A percentile compares a stretch with the other conserved stretches of the same genome.
phyloP scores from a whole-genome alignment of 2,797 vertebrate species.

The Tiaroga cobitis region DNA sequence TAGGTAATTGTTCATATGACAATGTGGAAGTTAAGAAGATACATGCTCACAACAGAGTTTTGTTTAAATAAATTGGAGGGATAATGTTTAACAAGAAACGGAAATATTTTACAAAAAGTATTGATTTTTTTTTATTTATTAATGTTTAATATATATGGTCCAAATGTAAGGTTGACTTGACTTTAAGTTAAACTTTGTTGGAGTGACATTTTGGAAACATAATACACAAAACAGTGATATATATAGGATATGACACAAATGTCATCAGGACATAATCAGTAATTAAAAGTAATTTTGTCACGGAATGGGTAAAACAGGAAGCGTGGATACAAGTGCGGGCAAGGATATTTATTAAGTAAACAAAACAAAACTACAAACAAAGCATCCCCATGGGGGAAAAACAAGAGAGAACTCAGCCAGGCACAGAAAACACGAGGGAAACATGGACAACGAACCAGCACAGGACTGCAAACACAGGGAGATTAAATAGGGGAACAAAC shows the following conservation, averaged over 20 bases:
- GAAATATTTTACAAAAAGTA: background rate
- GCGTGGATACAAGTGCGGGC: too few relatives aligned
- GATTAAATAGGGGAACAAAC: too few relatives aligned
- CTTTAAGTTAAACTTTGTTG: background rate
- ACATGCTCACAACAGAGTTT: background rate
- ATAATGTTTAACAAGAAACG: background rate
- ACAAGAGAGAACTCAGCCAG: too few relatives aligned
- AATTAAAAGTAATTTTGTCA: too few relatives aligned
- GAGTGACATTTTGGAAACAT: background rate
- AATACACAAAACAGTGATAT: too few relatives aligned
- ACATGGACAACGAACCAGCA: too few relatives aligned
- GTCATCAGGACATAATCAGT: background rate
- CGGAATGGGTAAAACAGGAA: too few relatives aligned
- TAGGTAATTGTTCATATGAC: background rate
- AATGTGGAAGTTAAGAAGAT: background rate
- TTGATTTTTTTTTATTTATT: background rate
- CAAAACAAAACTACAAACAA: too few relatives aligned
- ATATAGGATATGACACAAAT: background rate
- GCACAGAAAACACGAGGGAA: too few relatives aligned
- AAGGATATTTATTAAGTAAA: too few relatives aligned
- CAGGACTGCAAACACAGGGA: too few relatives aligned
- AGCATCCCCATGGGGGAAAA: too few relatives aligned
- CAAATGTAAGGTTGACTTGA: background rate
- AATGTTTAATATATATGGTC: background rate
- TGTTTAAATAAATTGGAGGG: background rate